Evolutionary conservation across 2,113 vertebrate species (phyloP).

Genomic region (Formicarius rufipectus): DNA sequence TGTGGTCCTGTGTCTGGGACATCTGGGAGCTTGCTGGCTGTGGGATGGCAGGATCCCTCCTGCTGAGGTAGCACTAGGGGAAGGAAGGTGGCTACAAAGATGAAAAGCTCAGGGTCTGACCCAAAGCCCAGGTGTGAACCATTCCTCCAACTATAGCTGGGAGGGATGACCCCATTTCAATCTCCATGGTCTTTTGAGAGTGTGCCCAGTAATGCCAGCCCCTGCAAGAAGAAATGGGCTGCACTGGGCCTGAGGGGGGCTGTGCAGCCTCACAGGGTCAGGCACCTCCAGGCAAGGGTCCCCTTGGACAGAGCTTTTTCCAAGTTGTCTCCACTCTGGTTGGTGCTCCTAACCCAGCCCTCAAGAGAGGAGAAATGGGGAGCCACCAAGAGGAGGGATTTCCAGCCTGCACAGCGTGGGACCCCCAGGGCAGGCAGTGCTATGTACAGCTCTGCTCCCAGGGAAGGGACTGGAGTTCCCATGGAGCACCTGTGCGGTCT

Average conservation of each 20-base stretch:
- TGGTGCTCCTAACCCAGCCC: neutral
- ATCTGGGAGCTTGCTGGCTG: neutral
- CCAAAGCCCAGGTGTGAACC: neutral
- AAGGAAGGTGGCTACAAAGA: neutral
- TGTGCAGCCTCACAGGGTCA: accelerated
- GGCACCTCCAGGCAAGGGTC: neutral
- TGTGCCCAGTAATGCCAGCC: neutral
- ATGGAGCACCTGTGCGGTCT: neutral
- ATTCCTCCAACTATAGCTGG: neutral
- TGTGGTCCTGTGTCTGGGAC: neutral
- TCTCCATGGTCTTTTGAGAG: neutral
- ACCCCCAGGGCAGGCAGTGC: neutral
- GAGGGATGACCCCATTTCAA: neutral
- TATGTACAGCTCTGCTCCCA: neutral
- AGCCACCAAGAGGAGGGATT: neutral
- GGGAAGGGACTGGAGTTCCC: neutral
- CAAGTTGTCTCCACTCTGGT: neutral
- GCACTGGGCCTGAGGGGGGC: neutral
- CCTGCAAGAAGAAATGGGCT: neutral
- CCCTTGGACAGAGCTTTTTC: neutral
- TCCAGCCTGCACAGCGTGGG: neutral
- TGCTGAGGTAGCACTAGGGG: neutral
- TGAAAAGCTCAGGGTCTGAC: neutral
- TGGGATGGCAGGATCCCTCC: neutral
- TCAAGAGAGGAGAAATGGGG: neutral